Conservation (phyloP, 2,113 vertebrate species). For the Trogon surrucura region DNA sequence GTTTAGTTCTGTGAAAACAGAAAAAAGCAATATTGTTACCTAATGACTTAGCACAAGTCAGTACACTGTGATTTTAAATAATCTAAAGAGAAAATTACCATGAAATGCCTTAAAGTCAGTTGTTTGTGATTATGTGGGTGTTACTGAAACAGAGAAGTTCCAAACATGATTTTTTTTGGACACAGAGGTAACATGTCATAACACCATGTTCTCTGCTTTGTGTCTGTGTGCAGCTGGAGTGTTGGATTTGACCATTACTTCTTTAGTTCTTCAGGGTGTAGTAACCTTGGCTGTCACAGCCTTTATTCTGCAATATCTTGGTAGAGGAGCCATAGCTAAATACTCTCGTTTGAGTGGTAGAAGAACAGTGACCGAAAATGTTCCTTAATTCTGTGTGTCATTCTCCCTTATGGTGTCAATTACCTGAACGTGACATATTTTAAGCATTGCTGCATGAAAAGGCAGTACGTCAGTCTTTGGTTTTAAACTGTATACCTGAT, state of each 20-base stretch:
- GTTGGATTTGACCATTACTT: neutral
- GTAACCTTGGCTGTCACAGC: neutral
- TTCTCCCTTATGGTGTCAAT: neutral
- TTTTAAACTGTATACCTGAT: neutral
- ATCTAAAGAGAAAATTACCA: neutral
- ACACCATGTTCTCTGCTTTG: neutral
- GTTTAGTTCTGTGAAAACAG: slow-evolving; percentile 9
- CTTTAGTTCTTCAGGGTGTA: neutral
- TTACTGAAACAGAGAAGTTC: neutral
- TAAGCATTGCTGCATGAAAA: neutral
- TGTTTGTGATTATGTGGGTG: neutral
- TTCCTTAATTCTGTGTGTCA: neutral
- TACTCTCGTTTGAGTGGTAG: neutral
- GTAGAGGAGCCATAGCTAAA: neutral
- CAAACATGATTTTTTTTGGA: neutral
- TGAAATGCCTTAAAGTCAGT: neutral
- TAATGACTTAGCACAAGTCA: slow-evolving; percentile 8
- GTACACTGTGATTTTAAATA: neutral
- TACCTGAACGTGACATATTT: neutral
- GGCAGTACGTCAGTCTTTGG: neutral
- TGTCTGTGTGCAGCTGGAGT: neutral
- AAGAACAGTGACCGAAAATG: neutral
- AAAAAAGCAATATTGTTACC: neutral
- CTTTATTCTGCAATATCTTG: neutral
- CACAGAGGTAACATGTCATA: neutral